phyloP scores from a whole-genome alignment of 2,797 vertebrate genomes.

The Chiroxiphia lanceolata region DNA sequence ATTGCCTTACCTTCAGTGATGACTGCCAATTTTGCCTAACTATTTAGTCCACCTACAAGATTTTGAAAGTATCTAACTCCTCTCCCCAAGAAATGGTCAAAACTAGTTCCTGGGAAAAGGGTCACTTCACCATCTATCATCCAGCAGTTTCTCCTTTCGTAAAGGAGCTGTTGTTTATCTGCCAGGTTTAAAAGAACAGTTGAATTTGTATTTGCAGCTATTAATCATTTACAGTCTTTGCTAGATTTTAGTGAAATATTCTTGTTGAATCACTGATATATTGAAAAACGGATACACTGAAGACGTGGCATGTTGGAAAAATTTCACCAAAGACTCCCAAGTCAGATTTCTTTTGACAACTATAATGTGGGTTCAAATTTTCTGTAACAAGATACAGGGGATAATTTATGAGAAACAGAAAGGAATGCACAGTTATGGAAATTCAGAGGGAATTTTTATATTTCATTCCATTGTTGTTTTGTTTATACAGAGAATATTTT shows the following conservation, averaged over 20 bases:
- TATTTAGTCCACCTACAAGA: neutral
- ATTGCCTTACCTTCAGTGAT: neutral
- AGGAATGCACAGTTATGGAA: conserved; percentile 17
- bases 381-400: neutral
- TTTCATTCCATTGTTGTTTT: neutral
- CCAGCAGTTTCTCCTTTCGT: neutral
- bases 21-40: neutral
- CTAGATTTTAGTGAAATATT: neutral
- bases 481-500: conserved; percentile 20
- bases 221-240: neutral
- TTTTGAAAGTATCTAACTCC: neutral
- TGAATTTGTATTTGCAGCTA: neutral
- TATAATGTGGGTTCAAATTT: neutral
- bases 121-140: neutral
- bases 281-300: neutral
- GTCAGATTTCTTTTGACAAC: neutral
- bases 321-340: neutral
- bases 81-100: neutral
- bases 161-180: neutral
- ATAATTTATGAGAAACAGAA: conserved; percentile 32
- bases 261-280: neutral
- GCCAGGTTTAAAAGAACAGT: neutral
- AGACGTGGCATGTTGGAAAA: neutral
- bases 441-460: neutral
- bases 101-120: neutral